Evolutionary conservation across 2,888 invertebrate species (phyloP), one percentile per base, ranked within the genome.

Genomic region (Hermaeophaga mercurialis): DNA sequence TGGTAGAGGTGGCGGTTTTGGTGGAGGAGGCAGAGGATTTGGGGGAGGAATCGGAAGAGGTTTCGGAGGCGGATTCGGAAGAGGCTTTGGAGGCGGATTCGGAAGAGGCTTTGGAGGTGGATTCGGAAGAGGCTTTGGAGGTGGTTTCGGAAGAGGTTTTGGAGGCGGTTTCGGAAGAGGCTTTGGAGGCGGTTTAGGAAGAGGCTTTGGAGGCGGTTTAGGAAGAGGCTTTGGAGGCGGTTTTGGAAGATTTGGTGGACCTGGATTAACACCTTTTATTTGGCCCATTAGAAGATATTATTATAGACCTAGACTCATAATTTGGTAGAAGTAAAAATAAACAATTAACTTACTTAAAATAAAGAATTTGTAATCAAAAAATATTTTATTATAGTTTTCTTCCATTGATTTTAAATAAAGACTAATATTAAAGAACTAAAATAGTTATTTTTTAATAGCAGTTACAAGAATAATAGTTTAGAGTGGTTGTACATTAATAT

Each of bases 71-170:
- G 44, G 26, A 19, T 1, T 11, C 7, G 44, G 44, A 44, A 26
- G 44, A 2, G 44, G 44, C 11, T 44, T 44, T 6, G 44, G 44
- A 6, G 44, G 44, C 1, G 41, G 41, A 9, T n/a, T n/a, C 6
- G 44, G 44, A 26, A 15, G 44, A 26, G 44, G 44, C 22, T 18
- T 12, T 15, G 46, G 46, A 5, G 33, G 46, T 5, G 44, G 26
- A 7, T 1, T 11, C 7, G 44, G 44, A 44, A n/a, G 17, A 1
- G 38, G 38, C 6, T 39, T 43, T 12, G 44, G 44, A 6, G 44
- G 44, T 2, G 41, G 41, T 18, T 3, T 19, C 1, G 44, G 44
- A 26, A 15, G 43, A 22, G 43, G 43, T 22, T 17, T 22, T 22
- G 22, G 22, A 5, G 22, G 22, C 3, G 22, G 22, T 22, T 22